Base-by-base conservation (phyloP, 2,888 invertebrate genomes). In the Drosophila subquinaria region DNA sequence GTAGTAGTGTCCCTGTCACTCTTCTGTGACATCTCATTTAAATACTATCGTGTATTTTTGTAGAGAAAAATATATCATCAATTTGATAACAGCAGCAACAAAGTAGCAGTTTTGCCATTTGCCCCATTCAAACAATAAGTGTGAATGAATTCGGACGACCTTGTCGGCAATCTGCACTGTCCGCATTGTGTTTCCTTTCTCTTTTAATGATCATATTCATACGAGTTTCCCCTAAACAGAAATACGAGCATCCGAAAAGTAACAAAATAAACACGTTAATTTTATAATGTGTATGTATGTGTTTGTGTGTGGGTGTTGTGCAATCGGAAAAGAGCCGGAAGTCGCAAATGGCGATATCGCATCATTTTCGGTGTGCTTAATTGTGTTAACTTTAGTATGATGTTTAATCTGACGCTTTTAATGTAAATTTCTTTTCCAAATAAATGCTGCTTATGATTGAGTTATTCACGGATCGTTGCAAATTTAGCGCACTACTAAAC, bases 301-400 rank as follows among this genome's bases (percentile, higher is more conserved):
- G 51, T 36, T 5, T 47, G 38, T 36, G 27, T 36, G 48, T 53
- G 30, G 50, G 40, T 63, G 55, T 84, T 82, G 68, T 73, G 84
- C 53, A 82, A 82, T 74, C 77, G 59, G 48, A 56, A 60, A 69
- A 78, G 55, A 76, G 76, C 86, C 56, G 86, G 86, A 84, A 80
- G 76, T 82, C 60, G 27, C 38, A 65, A 73, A 60, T 67, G 48
- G 51, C 70, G 69, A 70, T 64, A 63, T 36, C 23, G 57, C 50
- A 57, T 47, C 60, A 47, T 56, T 62, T 57, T 55, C 38, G 65
- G 60, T 53, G 38, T 53, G 65, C 66, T 68, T 76, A 66, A 75
- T 75, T 78, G 52, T 76, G 50, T 62, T 72, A 75, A 59, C 67
- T 71, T 66, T 11, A 59, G 60, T 63, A 56, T 20, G 15, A 45